These are phyloP conservation scores for Eilema depressum DNA, from an alignment of 2,888 invertebrate genomes.

Conservation along the genomic window DNA sequence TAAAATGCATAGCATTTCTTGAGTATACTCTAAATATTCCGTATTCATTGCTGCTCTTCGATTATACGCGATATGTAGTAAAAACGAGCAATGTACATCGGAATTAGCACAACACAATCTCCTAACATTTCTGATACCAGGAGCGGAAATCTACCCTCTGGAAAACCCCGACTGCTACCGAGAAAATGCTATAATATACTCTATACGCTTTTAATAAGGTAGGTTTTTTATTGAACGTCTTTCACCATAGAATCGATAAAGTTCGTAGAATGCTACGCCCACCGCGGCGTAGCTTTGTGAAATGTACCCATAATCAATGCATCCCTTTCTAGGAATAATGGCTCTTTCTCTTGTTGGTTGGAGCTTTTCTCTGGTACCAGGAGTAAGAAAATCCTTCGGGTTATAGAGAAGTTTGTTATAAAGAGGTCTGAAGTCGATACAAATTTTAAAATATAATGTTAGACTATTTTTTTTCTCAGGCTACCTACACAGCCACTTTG, in stretches of 20 bases:
- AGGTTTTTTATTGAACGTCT: slow-evolving; percentile 24
- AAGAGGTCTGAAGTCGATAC: not conserved
- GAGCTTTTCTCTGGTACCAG: slow-evolving; percentile 44
- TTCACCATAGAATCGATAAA: slow-evolving; percentile 65
- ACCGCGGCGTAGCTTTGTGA: slow-evolving; percentile 55
- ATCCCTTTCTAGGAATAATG: slow-evolving; percentile 52
- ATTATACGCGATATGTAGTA: not conserved
- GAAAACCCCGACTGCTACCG: slow-evolving; percentile 21
- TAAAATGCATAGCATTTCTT: no score
- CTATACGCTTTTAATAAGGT: not conserved
- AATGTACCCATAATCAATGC: slow-evolving; percentile 56
- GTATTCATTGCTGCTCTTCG: slow-evolving; percentile 22
- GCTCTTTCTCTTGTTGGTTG: slow-evolving; percentile 38
- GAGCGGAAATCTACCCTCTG: slow-evolving; percentile 32
- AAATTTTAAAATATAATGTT: not conserved
- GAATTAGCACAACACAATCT: slow-evolving; percentile 2
- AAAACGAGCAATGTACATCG: slow-evolving; percentile 29
- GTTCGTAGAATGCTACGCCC: slow-evolving; percentile 57
- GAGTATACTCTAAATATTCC: not conserved
- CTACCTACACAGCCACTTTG: no score
- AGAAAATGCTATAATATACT: slow-evolving; percentile 31
- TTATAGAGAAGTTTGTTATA: not conserved
- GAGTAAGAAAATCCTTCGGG: slow-evolving; percentile 26
- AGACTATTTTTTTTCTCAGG: no score
- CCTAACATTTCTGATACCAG: slow-evolving; percentile 30